Conservation (phyloP, 2,888 invertebrate species). For the Hirtodrosophila alboralis region DNA sequence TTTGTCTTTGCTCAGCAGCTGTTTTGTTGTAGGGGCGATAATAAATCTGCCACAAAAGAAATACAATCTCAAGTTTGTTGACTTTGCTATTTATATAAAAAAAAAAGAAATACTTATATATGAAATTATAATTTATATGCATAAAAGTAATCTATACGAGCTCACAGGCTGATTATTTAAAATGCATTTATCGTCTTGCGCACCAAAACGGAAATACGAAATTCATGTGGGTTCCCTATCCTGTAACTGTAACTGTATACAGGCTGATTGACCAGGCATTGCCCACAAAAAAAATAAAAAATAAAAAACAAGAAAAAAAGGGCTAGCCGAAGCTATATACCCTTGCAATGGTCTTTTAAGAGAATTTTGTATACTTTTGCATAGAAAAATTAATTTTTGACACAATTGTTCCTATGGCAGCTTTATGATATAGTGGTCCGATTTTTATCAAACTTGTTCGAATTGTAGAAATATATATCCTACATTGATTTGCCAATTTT, state of each 20-base stretch:
- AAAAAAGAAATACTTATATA: conserved; percentile 9
- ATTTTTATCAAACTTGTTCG: no score
- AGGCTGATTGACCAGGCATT: conserved; percentile 1
- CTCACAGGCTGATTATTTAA: conserved; percentile 42
- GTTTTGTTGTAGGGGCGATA: conserved; percentile 45
- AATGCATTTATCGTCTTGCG: conserved; percentile 52
- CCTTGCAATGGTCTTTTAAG: no score
- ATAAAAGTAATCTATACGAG: conserved; percentile 10
- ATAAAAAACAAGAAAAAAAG: no score
- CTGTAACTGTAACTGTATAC: conserved; percentile 33
- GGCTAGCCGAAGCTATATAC: no score
- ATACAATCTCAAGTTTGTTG: conserved; percentile 40
- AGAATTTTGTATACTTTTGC: no score
- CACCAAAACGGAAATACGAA: conserved; percentile 52
- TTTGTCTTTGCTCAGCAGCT: conserved; percentile 50
- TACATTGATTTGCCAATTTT: no score
- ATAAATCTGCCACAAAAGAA: conserved; percentile 48
- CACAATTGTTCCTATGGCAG: no score
- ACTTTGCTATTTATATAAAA: conserved; percentile 22
- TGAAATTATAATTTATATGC: conserved; percentile 31
- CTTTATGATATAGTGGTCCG: no score
- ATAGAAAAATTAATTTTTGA: no score
- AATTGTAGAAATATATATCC: no score
- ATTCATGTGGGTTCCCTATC: conserved; percentile 41
- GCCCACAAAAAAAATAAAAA: background rate